Evolutionary conservation across 2,888 invertebrate species (phyloP).

Genomic region (Lutraria lutraria): DNA sequence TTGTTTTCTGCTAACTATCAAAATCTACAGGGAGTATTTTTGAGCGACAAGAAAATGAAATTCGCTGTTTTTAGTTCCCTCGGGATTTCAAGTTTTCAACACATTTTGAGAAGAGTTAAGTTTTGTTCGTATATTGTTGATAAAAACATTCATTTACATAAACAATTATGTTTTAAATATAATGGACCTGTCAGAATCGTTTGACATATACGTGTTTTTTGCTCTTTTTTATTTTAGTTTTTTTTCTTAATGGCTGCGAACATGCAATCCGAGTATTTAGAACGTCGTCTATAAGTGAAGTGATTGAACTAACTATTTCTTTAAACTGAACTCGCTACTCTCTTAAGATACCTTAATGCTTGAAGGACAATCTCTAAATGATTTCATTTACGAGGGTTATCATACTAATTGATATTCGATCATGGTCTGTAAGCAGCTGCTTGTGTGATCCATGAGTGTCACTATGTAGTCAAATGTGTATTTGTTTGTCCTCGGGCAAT

Average conservation of each 20-base stretch:
- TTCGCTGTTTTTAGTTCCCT: neutral
- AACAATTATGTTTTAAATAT: neutral
- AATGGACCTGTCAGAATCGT: neutral
- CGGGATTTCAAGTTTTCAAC: neutral
- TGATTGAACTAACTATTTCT: no score
- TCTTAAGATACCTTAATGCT: no score
- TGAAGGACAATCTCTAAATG: no score
- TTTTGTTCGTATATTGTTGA: neutral
- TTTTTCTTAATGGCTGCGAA: neutral
- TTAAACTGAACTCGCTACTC: no score
- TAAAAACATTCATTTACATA: slow-evolving; percentile 6
- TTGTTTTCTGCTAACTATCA: no score
- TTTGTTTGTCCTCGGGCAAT: no score
- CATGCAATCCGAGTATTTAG: neutral
- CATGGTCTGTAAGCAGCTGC: no score
- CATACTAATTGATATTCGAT: no score
- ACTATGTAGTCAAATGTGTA: no score
- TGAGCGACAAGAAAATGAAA: neutral
- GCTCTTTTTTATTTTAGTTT: neutral
- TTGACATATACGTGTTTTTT: neutral
- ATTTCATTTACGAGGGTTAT: no score
- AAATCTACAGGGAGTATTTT: neutral
- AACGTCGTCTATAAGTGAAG: neutral
- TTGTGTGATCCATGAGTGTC: no score
- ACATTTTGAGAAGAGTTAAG: neutral